Percentiles rank a stretch among this genome's conserved stretches.
These are phyloP conservation scores for Actinia equina DNA, from an alignment of 64 coral and sea anemone genomes.

Conservation along the genomic window DNA sequence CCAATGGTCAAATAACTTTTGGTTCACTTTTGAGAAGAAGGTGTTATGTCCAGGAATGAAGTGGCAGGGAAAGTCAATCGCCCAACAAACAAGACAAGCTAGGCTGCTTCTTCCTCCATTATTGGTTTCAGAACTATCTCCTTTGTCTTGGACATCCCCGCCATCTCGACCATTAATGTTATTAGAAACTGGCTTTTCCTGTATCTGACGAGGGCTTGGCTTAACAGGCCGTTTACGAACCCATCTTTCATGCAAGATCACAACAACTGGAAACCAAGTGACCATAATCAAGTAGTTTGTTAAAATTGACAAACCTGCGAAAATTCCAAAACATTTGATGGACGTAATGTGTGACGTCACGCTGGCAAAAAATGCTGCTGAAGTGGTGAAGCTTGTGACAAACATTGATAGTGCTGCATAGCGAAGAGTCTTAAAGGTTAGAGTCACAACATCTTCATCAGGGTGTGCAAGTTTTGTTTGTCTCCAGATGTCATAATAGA, in stretches of 20 bases:
- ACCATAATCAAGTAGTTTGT: conserved; percentile 88
- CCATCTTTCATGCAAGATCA: conserved; percentile 76
- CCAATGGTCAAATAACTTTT: conserved; percentile 50
- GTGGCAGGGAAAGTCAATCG: conserved; percentile 73
- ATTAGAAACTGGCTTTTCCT: neutral
- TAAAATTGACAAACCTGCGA: conserved; percentile 78
- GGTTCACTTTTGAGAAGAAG: conserved; percentile 28
- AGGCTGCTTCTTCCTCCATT: neutral
- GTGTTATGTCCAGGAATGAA: conserved; percentile 28
- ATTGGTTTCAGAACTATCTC: neutral
- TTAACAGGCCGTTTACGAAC: conserved; percentile 47
- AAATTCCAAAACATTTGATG: conserved; percentile 89
- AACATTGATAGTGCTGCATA: conserved; percentile 93
- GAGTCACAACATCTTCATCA: conserved; percentile 20
- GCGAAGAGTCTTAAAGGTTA: conserved; percentile 71
- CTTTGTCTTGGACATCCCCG: neutral
- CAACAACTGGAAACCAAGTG: conserved; percentile 86
- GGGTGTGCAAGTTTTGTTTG: conserved; percentile 64
- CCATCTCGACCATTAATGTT: neutral
- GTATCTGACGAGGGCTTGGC: neutral
- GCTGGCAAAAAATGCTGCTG: conserved; percentile 93
- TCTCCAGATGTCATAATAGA: conserved; percentile 93
- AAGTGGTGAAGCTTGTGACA: conserved; percentile 92
- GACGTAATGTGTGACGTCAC: conserved; percentile 77
- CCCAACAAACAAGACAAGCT: conserved; percentile 24